Evolutionary conservation across 2,797 vertebrate genomes (phyloP), one percentile per base, ranked within the genome.

Genomic region (Pelobates cultripes): DNA sequence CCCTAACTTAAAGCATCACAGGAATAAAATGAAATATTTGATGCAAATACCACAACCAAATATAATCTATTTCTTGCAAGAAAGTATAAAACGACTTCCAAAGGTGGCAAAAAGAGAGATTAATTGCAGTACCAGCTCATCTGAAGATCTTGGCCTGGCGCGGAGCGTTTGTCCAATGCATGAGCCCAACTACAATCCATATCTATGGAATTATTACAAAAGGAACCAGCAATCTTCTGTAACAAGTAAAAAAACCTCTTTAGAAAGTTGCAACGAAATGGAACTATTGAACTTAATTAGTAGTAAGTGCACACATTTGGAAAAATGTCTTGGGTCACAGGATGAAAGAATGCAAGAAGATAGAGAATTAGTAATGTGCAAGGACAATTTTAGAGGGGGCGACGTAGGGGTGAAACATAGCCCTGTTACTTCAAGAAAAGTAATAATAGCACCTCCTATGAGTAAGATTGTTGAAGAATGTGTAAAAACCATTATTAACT

Each of bases 211-310:
- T 10, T 43, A 28, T 8, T 64, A 63, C 12, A 57, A 45, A 51
- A 42, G 40, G 7, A 10, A n/a, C n/a, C 64, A 12, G 12, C n/a
- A 13, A 17, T 42, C 77, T 15, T 44, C 74, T 10, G 2, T n/a
- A 1, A 9, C 70, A 15, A 42, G 57, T 51, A n/a, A 17, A 14
- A 51, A 15, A 7, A 15, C 53, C 1, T 51, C 17, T 3, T 43
- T 75, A 72, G 85, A 85, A 28, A 10, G 80, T 82, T 88, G 84
- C 43, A 92, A 90, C 75, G 88, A 93, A 3, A 91, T 91, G 90
- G 93, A 92, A 8, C 88, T 92, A 2, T 90, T 95, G 86, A 92
- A 88, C 84, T 90, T 95, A 13, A 93, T 95, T 88, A 93, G 94
- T 88, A 88, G 92, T 28, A 94, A 95, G 84, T 94, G 94, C 85